Conservation (phyloP, 2,113 vertebrate genomes). For the Aegotheles bennettii region DNA sequence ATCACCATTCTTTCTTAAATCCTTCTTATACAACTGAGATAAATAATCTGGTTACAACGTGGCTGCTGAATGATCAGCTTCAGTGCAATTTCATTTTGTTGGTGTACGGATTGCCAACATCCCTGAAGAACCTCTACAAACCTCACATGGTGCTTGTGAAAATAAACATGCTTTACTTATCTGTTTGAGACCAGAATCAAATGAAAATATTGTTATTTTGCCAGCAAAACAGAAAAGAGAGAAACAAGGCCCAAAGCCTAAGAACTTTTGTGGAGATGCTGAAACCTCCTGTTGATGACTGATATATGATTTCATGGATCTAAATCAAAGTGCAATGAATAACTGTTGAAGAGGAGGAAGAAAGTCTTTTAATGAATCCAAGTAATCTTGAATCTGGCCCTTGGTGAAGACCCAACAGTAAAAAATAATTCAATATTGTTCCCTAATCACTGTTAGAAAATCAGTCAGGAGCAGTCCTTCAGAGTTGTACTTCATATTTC, state of each 20-base stretch:
- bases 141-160: background rate
- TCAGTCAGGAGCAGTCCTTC: background rate
- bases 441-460: background rate
- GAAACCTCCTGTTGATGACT: background rate
- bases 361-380: background rate
- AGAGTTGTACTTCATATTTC: background rate
- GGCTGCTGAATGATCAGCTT: background rate
- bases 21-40: background rate
- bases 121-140: background rate
- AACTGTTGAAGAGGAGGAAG: background rate
- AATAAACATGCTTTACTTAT: background rate
- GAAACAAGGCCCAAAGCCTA: accelerated
- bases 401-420: background rate
- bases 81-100: background rate
- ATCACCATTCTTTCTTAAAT: background rate
- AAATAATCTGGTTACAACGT: background rate
- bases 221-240: background rate
- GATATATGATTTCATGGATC: background rate
- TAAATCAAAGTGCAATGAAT: background rate
- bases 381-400: background rate
- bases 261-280: background rate
- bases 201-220: background rate
- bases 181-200: background rate
- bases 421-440: background rate
- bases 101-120: background rate